Evolutionary conservation across 2,113 vertebrate species (phyloP).

Genomic region (Chrysochloris asiatica): DNA sequence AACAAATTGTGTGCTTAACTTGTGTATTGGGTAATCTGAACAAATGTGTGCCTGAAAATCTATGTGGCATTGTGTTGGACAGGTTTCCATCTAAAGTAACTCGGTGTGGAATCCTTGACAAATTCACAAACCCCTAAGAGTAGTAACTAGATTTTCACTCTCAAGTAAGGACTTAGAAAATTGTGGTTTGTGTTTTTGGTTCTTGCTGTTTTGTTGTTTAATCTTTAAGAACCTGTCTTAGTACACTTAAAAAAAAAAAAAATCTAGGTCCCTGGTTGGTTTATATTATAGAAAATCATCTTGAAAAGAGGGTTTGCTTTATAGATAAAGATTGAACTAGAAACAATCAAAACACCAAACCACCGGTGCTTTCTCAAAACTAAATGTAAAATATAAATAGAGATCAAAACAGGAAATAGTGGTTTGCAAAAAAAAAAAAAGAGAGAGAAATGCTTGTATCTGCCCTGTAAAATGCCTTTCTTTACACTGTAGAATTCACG

Average conservation of each 20-base stretch:
- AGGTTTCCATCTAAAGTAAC: background rate
- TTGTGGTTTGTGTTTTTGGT: background rate
- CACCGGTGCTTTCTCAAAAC: slow-evolving; percentile 76
- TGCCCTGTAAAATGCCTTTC: slow-evolving; percentile 38
- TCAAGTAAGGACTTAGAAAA: background rate
- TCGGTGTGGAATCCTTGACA: background rate
- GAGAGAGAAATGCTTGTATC: slow-evolving; percentile 51
- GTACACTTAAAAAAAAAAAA: too few species aligned
- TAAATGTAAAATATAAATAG: slow-evolving; percentile 69
- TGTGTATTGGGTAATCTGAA: background rate
- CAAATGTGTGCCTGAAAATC: background rate
- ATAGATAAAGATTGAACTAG: slow-evolving; percentile 63
- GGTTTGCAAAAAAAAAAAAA: slow-evolving; percentile 42
- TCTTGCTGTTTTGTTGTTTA: background rate
- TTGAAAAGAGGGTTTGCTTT: slow-evolving; percentile 69
- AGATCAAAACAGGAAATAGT: slow-evolving; percentile 79
- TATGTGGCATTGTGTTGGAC: background rate
- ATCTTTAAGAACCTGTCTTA: background rate
- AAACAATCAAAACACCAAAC: slow-evolving; percentile 72
- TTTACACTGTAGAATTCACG: background rate
- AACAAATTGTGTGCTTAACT: too few species aligned
- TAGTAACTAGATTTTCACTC: background rate
- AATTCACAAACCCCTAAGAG: background rate
- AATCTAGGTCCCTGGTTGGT: background rate
- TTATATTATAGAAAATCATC: slow-evolving; percentile 2